Percentiles rank a stretch among this genome's conserved stretches.
phyloP scores from a whole-genome alignment of 2,888 invertebrate genomes.

The Perizoma affinitatum region DNA sequence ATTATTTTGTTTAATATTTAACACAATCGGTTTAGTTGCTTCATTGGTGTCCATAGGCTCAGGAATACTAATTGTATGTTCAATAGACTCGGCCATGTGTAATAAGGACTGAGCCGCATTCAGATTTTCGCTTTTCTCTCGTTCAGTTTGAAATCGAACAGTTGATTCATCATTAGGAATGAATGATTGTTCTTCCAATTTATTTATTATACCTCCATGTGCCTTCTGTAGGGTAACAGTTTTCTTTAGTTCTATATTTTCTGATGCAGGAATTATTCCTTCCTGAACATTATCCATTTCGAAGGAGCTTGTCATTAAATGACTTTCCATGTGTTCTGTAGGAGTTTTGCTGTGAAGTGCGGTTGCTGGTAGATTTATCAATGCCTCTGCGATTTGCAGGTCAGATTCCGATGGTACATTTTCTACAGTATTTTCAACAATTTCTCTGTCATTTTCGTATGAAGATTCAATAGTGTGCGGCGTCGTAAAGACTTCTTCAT shows the following conservation, averaged over 20 bases:
- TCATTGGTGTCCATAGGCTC: conserved; percentile 54
- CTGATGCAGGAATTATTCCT: conserved; percentile 42
- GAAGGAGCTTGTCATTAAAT: conserved; percentile 34
- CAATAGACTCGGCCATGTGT: conserved; percentile 77
- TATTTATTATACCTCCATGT: conserved; percentile 23
- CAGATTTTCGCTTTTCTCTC: conserved; percentile 77
- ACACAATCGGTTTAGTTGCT: conserved; percentile 35
- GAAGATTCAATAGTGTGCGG: conserved; percentile 13
- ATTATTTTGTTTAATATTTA: conserved; percentile 51
- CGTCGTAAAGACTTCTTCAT: conserved; percentile 31
- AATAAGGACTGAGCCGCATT: conserved; percentile 80
- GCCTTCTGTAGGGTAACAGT: conserved; percentile 12
- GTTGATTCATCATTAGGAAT: conserved; percentile 52
- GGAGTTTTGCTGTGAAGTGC: conserved; percentile 62
- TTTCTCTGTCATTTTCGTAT: conserved; percentile 14
- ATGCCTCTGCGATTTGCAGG: conserved; percentile 77
- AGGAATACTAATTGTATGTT: conserved; percentile 63
- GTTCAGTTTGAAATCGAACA: conserved; percentile 70
- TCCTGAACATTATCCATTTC: conserved; percentile 39
- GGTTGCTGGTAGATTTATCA: conserved; percentile 74
- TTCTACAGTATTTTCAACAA: conserved; percentile 40
- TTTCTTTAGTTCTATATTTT: conserved; percentile 30
- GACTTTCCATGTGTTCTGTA: conserved; percentile 46
- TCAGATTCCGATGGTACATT: conserved; percentile 74
- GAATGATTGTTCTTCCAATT: conserved; percentile 35